Evolutionary conservation across 2,797 vertebrate genomes (phyloP), one percentile per base, ranked within the genome.

Genomic region (Coregonus ussuriensis): DNA sequence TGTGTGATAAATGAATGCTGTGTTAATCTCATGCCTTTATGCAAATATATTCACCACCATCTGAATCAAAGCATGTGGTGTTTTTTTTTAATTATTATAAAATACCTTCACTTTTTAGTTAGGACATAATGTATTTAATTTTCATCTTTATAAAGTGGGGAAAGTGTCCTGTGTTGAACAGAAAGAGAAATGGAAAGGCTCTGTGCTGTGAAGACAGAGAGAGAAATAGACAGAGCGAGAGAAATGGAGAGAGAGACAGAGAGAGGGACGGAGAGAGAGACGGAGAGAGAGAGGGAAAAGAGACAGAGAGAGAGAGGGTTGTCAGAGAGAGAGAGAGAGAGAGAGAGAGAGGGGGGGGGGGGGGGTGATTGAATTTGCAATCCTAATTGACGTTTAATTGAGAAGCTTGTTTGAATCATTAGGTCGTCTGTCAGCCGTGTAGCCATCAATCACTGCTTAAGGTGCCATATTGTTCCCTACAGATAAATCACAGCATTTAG

Each of bases 361-460:
- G 3, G 6, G 37, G 77, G 47, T 76, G 85, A 86, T 84, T 86
- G 69, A 88, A 89, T 89, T 76, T 86, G 80, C 77, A 71, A 74
- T 82, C 67, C 84, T 93, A 94, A 93, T 90, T 91, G 91, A 89
- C 90, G 84, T 93, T 93, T 93, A 93, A 94, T 94, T 92, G 92
- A 89, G 85, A 88, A 81, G 83, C 90, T 90, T 90, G 94, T 93
- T 86, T 82, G 78, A 89, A 86, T 90, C 87, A 93, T 94, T 94
- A 93, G 84, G 86, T 83, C 80, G 81, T 89, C 91, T 88, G 88
- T 94, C 91, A 90, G 79, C 84, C 79, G 65, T 81, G 82, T 72
- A 81, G 84, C 85, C 88, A 92, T 93, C 91, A 92, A 92, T 94
- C 93, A 93, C 78, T 41, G 56, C 51, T 63, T 63, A 92, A 87